phyloP scores from a whole-genome alignment of 2,113 vertebrate species.

The Asarcornis scutulata region DNA sequence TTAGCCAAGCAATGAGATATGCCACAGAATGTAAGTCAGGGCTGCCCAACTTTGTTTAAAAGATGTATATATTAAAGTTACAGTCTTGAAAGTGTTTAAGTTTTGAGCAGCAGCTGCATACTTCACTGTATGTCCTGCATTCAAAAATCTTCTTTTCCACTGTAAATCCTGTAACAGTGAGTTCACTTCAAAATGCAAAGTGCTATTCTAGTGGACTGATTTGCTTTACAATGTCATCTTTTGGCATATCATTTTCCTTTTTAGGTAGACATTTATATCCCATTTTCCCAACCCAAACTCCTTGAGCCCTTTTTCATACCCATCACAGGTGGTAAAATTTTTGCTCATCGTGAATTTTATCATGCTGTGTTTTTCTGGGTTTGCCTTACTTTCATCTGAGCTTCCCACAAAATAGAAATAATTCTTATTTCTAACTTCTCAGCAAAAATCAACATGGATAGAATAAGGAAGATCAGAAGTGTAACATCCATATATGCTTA shows the following conservation, averaged over 20 bases:
- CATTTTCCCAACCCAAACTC: neutral
- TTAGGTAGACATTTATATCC: neutral
- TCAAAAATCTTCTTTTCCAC: neutral
- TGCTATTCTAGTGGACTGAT: neutral
- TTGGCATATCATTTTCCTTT: neutral
- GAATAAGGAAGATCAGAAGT: neutral
- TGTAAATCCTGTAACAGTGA: neutral
- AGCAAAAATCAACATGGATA: neutral
- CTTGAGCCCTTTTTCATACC: neutral
- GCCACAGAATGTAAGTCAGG: neutral
- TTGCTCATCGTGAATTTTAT: neutral
- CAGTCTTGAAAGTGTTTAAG: neutral
- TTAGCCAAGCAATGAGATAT: neutral
- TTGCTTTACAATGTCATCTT: constrained; percentile 5
- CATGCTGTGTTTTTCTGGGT: neutral
- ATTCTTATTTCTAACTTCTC: neutral
- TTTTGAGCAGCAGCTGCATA: neutral
- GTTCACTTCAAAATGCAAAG: constrained; percentile 10
- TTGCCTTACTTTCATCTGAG: neutral
- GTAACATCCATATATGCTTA: too few relatives aligned
- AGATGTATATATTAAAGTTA: constrained; percentile 22
- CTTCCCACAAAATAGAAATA: neutral
- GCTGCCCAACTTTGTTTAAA: neutral
- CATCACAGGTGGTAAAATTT: neutral
- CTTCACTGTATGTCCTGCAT: neutral